Percentiles rank a stretch among this genome's conserved stretches.
Evolutionary conservation across 2,888 invertebrate species (phyloP).

Genomic region (Mechanitis mazaeus): DNA sequence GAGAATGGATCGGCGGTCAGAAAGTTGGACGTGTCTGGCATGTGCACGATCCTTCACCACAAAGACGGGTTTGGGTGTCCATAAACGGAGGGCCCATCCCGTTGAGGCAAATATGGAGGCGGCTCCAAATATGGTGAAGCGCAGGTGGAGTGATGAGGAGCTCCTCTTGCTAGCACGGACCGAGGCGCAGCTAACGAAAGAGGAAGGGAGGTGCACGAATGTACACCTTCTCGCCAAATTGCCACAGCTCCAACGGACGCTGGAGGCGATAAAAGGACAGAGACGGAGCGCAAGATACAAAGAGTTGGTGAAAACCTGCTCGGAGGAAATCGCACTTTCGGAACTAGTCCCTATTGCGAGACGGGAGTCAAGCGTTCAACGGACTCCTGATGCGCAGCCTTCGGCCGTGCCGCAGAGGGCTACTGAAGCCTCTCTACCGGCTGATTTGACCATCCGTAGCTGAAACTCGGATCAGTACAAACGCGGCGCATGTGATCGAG

Average conservation of each 20-base stretch:
- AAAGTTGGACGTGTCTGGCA: slow-evolving; percentile 17
- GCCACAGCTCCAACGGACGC: slow-evolving; percentile 20
- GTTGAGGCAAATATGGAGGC: slow-evolving; percentile 25
- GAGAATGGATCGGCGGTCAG: slow-evolving; percentile 7
- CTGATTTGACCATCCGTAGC: not conserved
- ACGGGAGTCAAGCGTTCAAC: slow-evolving; percentile 20
- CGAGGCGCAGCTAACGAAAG: slow-evolving; percentile 24
- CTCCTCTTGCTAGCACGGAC: slow-evolving; percentile 22
- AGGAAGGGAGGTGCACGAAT: slow-evolving; percentile 15
- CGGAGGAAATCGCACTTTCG: slow-evolving; percentile 7
- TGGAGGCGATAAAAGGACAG: slow-evolving; percentile 26
- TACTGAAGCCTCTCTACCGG: not conserved
- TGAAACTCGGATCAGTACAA: not conserved
- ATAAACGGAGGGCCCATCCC: slow-evolving; percentile 23
- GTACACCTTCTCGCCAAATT: slow-evolving; percentile 16
- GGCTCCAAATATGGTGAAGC: slow-evolving; percentile 25
- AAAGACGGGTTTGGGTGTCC: slow-evolving; percentile 25
- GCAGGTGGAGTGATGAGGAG: slow-evolving; percentile 28
- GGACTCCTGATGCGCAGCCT: not conserved
- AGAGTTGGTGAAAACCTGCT: slow-evolving; percentile 16
- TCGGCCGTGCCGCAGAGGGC: not conserved
- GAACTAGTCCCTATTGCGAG: slow-evolving; percentile 15
- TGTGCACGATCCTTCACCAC: slow-evolving; percentile 21
- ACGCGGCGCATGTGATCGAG: not conserved
- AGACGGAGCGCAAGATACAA: slow-evolving; percentile 20